Percentiles rank a stretch among this genome's conserved stretches.
phyloP scores from a whole-genome alignment of 2,113 vertebrate genomes.

The Ctenomys sociabilis region DNA sequence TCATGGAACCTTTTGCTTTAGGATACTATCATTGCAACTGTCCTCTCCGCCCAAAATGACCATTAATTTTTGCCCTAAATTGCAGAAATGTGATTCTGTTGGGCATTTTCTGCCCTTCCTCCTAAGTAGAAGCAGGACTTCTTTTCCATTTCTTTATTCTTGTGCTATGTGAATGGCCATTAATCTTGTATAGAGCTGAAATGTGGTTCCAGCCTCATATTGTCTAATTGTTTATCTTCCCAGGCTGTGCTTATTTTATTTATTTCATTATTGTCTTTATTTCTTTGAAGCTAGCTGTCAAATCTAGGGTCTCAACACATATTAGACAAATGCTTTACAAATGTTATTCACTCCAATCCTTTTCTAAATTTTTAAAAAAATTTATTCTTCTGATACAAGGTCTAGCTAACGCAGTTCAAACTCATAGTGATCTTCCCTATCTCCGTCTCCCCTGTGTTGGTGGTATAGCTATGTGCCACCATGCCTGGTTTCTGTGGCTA shows the following conservation, averaged over 20 bases:
- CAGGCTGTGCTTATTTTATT: background rate
- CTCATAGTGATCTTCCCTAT: too few species aligned
- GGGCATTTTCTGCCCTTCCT: background rate
- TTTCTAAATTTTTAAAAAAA: too few species aligned
- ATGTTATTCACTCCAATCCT: background rate
- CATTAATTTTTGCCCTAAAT: conserved; percentile 63
- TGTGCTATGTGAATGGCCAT: background rate
- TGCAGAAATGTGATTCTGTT: background rate
- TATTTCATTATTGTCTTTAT: background rate
- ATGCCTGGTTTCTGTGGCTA: too few species aligned
- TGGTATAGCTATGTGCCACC: too few species aligned
- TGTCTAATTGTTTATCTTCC: background rate
- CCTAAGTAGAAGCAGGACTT: background rate
- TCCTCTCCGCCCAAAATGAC: conserved; percentile 49
- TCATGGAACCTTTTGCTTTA: conserved; percentile 58
- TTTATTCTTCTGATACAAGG: too few species aligned
- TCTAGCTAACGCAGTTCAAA: too few species aligned
- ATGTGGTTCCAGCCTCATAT: background rate
- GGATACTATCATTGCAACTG: conserved; percentile 20
- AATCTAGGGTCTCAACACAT: background rate
- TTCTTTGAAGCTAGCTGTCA: background rate
- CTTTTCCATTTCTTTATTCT: conserved; percentile 1
- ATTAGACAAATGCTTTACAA: background rate
- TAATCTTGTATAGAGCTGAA: background rate
- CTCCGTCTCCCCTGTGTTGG: too few species aligned